phyloP scores from a whole-genome alignment of 2,888 invertebrate species.

The Eretmocerus hayati region DNA sequence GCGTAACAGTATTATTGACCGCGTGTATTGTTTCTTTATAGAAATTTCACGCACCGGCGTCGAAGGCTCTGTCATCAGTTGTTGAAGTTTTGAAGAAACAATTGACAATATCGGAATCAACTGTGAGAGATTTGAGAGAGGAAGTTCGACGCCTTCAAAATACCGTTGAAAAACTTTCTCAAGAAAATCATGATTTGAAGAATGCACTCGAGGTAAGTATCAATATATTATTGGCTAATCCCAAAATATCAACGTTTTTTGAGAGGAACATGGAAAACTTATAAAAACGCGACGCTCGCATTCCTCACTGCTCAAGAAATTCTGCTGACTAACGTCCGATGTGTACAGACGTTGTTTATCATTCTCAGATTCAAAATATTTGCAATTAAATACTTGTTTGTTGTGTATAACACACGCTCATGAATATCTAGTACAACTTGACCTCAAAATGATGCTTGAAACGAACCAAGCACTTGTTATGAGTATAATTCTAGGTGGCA shows the following conservation, averaged over 20 bases:
- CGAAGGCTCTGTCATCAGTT: slow-evolving; percentile 40
- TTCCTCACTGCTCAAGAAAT: no score
- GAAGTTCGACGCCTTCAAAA: slow-evolving; percentile 58
- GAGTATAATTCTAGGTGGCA: no score
- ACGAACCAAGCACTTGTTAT: no score
- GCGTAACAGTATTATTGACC: no score
- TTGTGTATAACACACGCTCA: no score
- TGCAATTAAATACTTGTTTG: background rate
- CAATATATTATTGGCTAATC: slow-evolving; percentile 13
- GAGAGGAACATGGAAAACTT: background rate
- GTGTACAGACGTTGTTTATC: background rate
- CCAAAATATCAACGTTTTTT: background rate
- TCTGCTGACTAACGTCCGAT: no score
- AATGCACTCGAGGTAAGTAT: no score
- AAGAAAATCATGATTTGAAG: slow-evolving; percentile 73
- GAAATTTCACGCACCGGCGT: slow-evolving; percentile 37
- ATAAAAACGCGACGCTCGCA: background rate
- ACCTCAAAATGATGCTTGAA: no score
- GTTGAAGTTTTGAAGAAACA: slow-evolving; percentile 52
- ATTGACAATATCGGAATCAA: slow-evolving; percentile 58
- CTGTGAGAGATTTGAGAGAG: slow-evolving; percentile 58
- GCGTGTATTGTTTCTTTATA: no score
- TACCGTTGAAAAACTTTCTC: slow-evolving; percentile 68
- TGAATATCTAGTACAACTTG: no score
- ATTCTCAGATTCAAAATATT: background rate